A percentile compares a stretch with the other conserved stretches of the same genome.
Conservation (phyloP, 2,797 vertebrate species). For the Ctenochaetus hawaiiensis region DNA sequence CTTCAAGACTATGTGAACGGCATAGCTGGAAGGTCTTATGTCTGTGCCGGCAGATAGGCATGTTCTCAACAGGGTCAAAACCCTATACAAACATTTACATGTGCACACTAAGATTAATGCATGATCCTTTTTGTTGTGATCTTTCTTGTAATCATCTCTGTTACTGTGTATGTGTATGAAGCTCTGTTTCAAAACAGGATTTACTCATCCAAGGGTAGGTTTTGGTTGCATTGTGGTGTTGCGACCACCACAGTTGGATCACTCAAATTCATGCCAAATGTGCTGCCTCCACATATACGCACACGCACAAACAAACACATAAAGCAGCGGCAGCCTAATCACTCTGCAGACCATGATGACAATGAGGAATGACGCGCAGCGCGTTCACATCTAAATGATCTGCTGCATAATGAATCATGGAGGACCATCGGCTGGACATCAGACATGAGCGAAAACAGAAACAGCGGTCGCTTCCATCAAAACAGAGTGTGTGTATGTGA, state of each 20-base stretch:
- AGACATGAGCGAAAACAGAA: conserved; percentile 59
- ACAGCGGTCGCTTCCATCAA: conserved; percentile 52
- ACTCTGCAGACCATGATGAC: conserved; percentile 18
- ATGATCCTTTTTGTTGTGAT: conserved; percentile 11
- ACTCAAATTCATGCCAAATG: conserved; percentile 19
- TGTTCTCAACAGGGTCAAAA: conserved; percentile 47
- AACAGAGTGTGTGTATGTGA: conserved; percentile 18
- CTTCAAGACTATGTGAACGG: conserved; percentile 40
- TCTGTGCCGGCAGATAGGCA: conserved; percentile 49
- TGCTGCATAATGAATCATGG: conserved; percentile 57
- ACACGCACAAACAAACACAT: conserved; percentile 37
- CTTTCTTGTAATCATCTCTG: background rate
- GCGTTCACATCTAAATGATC: conserved; percentile 29
- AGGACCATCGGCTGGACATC: conserved; percentile 49
- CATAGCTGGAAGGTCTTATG: conserved; percentile 49
- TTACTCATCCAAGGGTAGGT: background rate
- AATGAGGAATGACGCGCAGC: conserved; percentile 24
- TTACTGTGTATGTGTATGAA: background rate
- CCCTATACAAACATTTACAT: conserved; percentile 21
- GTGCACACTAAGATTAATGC: background rate
- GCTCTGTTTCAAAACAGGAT: background rate
- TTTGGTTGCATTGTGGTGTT: conserved; percentile 20
- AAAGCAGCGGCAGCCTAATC: conserved; percentile 40
- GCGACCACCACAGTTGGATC: conserved; percentile 14
- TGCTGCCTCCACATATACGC: conserved; percentile 20